Evolutionary conservation across 2,113 vertebrate genomes (phyloP).

Genomic region (Dasyornis broadbenti): DNA sequence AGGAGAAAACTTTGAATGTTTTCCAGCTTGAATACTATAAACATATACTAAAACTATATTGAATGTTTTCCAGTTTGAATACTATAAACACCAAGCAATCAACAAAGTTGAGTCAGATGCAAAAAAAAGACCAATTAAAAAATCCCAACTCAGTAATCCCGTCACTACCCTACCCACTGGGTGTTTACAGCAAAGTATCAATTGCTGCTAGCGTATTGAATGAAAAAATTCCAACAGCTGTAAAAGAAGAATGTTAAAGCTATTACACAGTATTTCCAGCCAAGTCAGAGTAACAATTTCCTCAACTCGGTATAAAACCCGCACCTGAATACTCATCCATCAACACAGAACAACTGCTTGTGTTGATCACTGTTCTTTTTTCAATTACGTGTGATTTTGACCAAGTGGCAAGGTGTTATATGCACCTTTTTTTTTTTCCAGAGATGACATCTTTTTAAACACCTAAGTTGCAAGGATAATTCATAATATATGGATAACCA

Average conservation of each 20-base stretch:
- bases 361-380: background rate
- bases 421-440: background rate
- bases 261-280: background rate
- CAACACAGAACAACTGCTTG: background rate
- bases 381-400: background rate
- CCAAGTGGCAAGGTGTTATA: background rate
- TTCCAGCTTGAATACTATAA: background rate
- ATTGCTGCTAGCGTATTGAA: background rate
- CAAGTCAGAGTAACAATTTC: background rate
- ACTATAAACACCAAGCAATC: background rate
- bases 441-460: background rate
- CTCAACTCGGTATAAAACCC: background rate
- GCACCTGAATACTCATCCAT: background rate
- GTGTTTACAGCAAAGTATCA: background rate
- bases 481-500: background rate
- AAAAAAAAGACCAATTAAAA: background rate
- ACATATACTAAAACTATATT: too few species aligned
- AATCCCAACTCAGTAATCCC: background rate
- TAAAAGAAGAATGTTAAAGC: background rate
- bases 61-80: background rate
- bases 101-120: background rate
- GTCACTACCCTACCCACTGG: fast-evolving
- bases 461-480: background rate
- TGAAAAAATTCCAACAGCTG: background rate
- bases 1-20: background rate